phyloP scores from a whole-genome alignment of 2,113 vertebrate genomes.

The Callipepla californica region DNA sequence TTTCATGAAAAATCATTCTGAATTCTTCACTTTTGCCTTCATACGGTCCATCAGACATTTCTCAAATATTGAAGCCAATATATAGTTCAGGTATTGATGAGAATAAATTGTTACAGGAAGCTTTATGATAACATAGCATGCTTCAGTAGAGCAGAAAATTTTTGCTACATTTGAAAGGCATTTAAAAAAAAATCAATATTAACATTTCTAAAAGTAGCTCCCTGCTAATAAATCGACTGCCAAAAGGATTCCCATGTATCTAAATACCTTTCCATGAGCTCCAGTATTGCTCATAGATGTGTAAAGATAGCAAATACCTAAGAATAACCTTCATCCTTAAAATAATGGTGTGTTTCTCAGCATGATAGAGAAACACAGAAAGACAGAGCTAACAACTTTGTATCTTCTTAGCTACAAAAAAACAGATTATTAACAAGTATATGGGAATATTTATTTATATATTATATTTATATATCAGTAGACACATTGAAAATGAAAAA shows the following conservation, averaged over 20 bases:
- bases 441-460: not conserved
- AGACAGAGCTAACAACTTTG: not conserved
- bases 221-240: not conserved
- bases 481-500: not conserved
- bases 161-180: not conserved
- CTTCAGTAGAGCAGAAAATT: conserved; percentile 1
- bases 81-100: not conserved
- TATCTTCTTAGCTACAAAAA: not conserved
- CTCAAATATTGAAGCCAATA: not conserved
- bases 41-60: not conserved
- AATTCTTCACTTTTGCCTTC: not conserved
- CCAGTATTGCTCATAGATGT: not conserved
- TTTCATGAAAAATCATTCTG: not conserved
- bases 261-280: not conserved
- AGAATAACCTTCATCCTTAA: not conserved
- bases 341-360: not conserved
- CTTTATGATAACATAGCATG: not conserved
- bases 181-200: not conserved
- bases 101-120: not conserved
- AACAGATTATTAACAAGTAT: not conserved
- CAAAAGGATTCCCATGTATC: not conserved
- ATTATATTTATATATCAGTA: not conserved
- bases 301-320: not conserved
- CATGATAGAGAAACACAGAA: not conserved
- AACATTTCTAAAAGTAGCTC: not conserved